A percentile compares a stretch with the other conserved stretches of the same genome.
Conservation (phyloP, 2,888 invertebrate genomes). For the Papilio demoleus region DNA sequence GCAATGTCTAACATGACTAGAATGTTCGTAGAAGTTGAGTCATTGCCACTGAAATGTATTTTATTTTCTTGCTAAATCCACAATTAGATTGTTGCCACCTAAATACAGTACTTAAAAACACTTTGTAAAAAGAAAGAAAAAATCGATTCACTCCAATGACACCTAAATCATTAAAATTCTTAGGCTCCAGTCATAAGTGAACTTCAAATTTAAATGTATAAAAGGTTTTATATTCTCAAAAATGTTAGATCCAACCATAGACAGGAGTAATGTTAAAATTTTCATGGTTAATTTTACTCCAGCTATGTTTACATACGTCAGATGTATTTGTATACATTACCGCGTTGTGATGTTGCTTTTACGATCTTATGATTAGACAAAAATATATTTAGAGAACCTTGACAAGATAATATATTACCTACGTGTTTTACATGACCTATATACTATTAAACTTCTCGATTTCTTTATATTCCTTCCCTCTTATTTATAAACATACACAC, state of each 20-base stretch:
- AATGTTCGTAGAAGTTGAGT: constrained; percentile 4
- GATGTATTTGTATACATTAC: constrained; percentile 11
- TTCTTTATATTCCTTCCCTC: not conserved
- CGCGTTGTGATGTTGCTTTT: constrained; percentile 19
- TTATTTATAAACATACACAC: not conserved
- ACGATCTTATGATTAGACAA: constrained; percentile 20
- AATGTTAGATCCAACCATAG: not conserved
- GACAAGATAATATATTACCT: not conserved
- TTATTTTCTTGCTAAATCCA: not conserved
- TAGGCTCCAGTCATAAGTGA: too few relatives aligned
- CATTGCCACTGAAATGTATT: not conserved
- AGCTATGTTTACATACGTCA: not conserved
- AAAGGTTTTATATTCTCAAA: too few relatives aligned
- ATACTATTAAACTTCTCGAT: not conserved
- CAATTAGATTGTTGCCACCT: not conserved
- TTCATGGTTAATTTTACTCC: not conserved
- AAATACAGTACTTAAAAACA: not conserved
- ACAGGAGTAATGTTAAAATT: not conserved
- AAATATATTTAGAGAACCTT: constrained; percentile 17
- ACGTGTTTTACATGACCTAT: not conserved
- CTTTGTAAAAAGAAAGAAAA: too few relatives aligned
- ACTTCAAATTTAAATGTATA: too few relatives aligned
- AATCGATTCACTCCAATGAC: too few relatives aligned
- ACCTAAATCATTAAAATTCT: too few relatives aligned
- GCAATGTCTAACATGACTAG: constrained; percentile 1